These are phyloP conservation scores for Seira musarum DNA, from an alignment of 2,888 invertebrate genomes.

Conservation along the genomic window DNA sequence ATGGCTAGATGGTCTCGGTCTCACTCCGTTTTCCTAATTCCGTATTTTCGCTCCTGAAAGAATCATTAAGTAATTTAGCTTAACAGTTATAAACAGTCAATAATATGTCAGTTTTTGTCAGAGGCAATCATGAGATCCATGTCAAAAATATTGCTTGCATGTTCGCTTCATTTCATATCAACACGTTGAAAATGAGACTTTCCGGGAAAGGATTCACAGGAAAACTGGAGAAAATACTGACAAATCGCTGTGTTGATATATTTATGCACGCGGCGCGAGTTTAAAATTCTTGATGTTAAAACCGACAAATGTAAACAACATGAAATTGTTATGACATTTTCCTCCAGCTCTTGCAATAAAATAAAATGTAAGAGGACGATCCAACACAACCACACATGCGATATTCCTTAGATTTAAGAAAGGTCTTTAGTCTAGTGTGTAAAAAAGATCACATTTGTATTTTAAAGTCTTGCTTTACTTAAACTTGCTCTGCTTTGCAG, in stretches of 20 bases:
- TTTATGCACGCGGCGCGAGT: conserved; percentile 1
- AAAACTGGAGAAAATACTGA: background rate
- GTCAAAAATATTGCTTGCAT: background rate
- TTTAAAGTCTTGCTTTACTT: no score
- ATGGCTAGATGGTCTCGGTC: no score
- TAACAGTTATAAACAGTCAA: conserved; percentile 2
- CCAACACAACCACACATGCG: no score
- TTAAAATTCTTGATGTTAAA: background rate
- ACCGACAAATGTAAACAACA: conserved; percentile 7
- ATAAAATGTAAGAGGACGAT: no score
- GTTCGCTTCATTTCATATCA: background rate
- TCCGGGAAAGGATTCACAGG: no score
- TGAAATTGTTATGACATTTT: background rate
- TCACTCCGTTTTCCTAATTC: no score
- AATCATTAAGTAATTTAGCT: conserved; percentile 10
- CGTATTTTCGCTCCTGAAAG: background rate
- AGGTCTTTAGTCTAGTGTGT: no score
- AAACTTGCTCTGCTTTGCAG: no score
- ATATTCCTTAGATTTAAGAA: no score
- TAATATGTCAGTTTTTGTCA: conserved; percentile 7
- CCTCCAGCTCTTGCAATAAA: no score
- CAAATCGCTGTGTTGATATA: conserved; percentile 3
- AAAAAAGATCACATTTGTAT: no score
- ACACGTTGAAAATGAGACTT: background rate
- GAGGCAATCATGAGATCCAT: background rate